A percentile compares a stretch with the other conserved stretches of the same genome.
Evolutionary conservation across 2,888 invertebrate genomes (phyloP).

Genomic region (Plemyria rubiginata): DNA sequence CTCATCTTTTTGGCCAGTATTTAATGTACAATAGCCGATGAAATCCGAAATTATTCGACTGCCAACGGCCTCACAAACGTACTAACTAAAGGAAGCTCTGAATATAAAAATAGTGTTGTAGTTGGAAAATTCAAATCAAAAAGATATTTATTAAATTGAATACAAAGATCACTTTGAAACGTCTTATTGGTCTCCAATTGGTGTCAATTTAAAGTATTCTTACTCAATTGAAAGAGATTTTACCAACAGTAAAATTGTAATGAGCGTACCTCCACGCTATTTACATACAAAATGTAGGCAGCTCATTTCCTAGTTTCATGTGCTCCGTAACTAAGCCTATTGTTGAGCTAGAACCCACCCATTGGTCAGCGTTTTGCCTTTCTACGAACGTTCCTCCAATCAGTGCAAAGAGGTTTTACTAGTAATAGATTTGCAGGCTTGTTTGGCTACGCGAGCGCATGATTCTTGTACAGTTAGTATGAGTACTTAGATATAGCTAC

Average conservation of each 20-base stretch:
- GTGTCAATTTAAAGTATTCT: neutral
- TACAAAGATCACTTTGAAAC: too few relatives aligned
- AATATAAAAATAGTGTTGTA: too few relatives aligned
- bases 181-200: neutral
- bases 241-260: neutral
- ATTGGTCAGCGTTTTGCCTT: constrained; percentile 35
- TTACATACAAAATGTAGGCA: constrained; percentile 22
- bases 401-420: constrained; percentile 62
- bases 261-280: neutral
- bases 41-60: too few relatives aligned
- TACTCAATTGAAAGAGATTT: neutral
- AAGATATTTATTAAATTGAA: too few relatives aligned
- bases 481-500: neutral
- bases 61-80: too few relatives aligned
- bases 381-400: constrained; percentile 63
- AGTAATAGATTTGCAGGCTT: constrained; percentile 58
- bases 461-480: constrained; percentile 16
- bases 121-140: too few relatives aligned
- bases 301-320: constrained; percentile 36
- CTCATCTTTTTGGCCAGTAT: too few relatives aligned
- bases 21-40: too few relatives aligned
- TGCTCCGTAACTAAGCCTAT: constrained; percentile 66
- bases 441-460: constrained; percentile 30
- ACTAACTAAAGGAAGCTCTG: too few relatives aligned
- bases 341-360: constrained; percentile 55